Evolutionary conservation across 2,888 invertebrate genomes (phyloP).

Genomic region (Bhutanitis thaidina): DNA sequence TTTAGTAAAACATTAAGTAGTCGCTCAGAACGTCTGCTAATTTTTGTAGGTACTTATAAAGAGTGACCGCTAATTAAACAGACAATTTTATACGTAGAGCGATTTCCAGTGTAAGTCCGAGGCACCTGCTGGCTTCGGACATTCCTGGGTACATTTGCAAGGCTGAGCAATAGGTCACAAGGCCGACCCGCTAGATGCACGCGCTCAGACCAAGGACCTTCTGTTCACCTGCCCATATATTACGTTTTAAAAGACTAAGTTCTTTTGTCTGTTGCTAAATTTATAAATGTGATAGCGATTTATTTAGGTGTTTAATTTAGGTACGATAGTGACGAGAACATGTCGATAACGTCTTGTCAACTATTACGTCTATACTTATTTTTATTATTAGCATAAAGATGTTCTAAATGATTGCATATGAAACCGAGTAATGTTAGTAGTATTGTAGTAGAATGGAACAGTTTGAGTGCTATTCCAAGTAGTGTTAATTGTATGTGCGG

Average conservation of each 20-base stretch:
- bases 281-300: no score
- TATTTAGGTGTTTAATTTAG: no score
- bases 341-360: no score
- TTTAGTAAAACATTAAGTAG: not conserved
- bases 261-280: not conserved
- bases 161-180: conserved; percentile 71
- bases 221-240: conserved; percentile 38
- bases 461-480: conserved; percentile 7
- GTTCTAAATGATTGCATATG: not conserved
- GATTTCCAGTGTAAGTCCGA: conserved; percentile 12
- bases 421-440: not conserved
- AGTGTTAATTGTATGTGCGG: not conserved
- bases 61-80: conserved; percentile 11
- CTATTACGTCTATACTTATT: no score
- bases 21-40: not conserved
- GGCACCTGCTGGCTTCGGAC: conserved; percentile 33
- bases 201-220: conserved; percentile 54
- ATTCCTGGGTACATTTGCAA: conserved; percentile 37
- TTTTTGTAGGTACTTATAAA: not conserved
- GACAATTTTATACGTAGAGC: conserved; percentile 9
- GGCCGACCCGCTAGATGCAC: conserved; percentile 56
- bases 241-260: not conserved
- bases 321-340: no score
- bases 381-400: no score
- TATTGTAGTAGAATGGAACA: conserved; percentile 1